These are phyloP conservation scores for Pseudochaenichthys georgianus DNA, from an alignment of 2,797 vertebrate genomes.

Conservation along the genomic window DNA sequence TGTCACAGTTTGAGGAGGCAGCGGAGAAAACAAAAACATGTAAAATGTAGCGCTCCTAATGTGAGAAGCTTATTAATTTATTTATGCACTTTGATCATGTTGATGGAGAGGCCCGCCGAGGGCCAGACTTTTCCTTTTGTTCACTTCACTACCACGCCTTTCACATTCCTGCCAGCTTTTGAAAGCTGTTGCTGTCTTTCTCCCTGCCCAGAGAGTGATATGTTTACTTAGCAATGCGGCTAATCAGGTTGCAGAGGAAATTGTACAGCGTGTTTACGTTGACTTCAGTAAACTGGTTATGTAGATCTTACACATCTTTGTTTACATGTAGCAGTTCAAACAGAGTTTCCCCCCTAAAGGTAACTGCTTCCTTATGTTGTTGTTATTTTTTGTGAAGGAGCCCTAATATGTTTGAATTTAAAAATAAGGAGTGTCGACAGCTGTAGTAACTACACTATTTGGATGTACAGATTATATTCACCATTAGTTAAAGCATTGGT, in stretches of 20 bases:
- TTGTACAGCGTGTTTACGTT: not conserved
- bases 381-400: not conserved
- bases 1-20: constrained; percentile 13
- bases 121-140: not conserved
- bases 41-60: constrained; percentile 14
- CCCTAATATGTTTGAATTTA: not conserved
- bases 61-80: constrained; percentile 30
- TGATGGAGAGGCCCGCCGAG: not conserved
- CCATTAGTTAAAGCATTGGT: not conserved
- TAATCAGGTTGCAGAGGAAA: not conserved
- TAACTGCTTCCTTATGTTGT: not conserved
- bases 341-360: not conserved
- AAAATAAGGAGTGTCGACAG: not conserved
- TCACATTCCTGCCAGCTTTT: constrained; percentile 2
- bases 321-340: not conserved
- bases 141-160: not conserved
- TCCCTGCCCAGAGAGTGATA: not conserved
- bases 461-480: not conserved
- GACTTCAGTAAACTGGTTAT: not conserved
- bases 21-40: constrained; percentile 25
- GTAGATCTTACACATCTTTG: not conserved
- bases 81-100: constrained; percentile 19
- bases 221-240: not conserved
- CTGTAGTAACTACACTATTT: not conserved
- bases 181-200: not conserved